Conservation (phyloP, 2,888 invertebrate genomes). For the Oxytorus armatus region DNA sequence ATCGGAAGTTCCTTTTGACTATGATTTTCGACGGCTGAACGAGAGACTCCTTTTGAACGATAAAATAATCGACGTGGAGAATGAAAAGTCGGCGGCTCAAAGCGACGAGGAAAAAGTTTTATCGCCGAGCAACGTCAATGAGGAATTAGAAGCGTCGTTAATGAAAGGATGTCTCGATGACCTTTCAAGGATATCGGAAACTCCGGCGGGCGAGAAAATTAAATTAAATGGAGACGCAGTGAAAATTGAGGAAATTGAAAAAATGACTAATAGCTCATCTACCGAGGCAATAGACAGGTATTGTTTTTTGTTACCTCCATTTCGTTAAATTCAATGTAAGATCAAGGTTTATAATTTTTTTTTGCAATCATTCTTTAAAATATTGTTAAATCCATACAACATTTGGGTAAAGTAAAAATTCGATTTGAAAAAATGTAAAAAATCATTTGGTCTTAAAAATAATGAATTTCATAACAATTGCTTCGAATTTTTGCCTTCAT, state of each 20-base stretch:
- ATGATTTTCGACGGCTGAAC: conserved; percentile 46
- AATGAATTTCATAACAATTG: no score
- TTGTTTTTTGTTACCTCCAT: neutral
- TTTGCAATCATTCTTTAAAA: no score
- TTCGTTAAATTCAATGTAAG: no score
- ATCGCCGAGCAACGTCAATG: conserved; percentile 26
- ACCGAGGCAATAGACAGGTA: conserved; percentile 40
- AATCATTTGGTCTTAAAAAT: no score
- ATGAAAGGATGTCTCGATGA: conserved; percentile 45
- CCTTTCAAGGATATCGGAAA: neutral
- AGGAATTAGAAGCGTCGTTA: conserved; percentile 18
- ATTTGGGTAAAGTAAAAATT: no score
- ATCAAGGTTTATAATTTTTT: no score
- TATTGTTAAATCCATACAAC: no score
- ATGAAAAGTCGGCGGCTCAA: conserved; percentile 43
- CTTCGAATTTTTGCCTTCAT: no score
- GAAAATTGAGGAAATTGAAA: conserved; percentile 2
- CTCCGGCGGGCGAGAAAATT: conserved; percentile 2
- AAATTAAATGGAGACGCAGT: conserved; percentile 1
- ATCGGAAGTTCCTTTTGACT: neutral
- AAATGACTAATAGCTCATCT: conserved; percentile 11
- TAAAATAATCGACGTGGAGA: conserved; percentile 37
- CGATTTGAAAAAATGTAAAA: no score
- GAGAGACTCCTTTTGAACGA: conserved; percentile 67
- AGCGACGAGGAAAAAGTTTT: conserved; percentile 7